Evolutionary conservation across 2,113 vertebrate genomes (phyloP).

Genomic region (Colius striatus): DNA sequence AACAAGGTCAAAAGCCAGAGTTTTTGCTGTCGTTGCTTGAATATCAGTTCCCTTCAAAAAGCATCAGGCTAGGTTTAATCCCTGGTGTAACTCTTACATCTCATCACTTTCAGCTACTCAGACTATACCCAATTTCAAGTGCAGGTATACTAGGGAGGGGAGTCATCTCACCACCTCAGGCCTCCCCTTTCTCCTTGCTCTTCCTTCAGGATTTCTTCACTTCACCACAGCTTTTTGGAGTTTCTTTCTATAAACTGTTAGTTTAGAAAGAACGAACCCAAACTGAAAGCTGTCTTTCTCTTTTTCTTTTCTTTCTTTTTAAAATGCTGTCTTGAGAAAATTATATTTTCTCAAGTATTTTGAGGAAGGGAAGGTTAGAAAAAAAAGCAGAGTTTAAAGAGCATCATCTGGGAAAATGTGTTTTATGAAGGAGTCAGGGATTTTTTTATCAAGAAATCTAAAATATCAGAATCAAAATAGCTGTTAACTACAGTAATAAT

Average conservation of each 20-base stretch:
- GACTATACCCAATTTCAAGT: not conserved
- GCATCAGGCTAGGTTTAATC: not conserved
- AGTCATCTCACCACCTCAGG: not conserved
- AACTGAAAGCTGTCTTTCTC: not conserved
- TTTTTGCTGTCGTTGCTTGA: not conserved
- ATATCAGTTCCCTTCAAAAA: not conserved
- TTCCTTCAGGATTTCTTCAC: not conserved
- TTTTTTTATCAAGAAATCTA: not conserved
- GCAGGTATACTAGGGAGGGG: too few relatives aligned
- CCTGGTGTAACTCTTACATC: not conserved
- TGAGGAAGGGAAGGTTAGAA: not conserved
- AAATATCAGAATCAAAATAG: not conserved
- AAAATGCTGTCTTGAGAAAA: not conserved
- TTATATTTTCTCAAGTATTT: not conserved
- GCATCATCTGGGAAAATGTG: not conserved
- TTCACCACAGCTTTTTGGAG: not conserved
- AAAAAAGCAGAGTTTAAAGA: not conserved
- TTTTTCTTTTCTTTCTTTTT: not conserved
- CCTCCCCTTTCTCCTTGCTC: not conserved
- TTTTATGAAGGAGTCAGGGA: not conserved
- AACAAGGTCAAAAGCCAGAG: not conserved
- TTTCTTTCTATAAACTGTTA: accelerated
- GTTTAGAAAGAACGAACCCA: not conserved
- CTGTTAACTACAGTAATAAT: not conserved
- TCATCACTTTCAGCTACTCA: not conserved